Conservation (phyloP, 2,797 vertebrate species). For the Catamblyrhynchus diadema region DNA sequence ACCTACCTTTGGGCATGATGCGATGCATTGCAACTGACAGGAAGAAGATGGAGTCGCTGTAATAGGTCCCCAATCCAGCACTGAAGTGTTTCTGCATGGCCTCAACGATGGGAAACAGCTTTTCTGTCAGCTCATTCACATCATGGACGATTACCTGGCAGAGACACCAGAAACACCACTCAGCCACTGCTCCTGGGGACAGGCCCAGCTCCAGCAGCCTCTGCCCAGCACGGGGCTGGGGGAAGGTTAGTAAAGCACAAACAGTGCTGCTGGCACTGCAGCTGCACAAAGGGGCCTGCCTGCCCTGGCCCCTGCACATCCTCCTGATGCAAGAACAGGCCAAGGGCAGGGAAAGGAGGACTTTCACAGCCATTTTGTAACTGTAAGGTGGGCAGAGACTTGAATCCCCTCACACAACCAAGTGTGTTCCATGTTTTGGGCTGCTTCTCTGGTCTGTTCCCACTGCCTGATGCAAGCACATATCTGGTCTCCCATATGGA, state of each 20-base stretch:
- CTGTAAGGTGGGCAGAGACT: not conserved
- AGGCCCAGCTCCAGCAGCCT: not conserved
- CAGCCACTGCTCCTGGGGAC: fast-evolving
- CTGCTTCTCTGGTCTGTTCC: not conserved
- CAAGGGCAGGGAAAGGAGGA: not conserved
- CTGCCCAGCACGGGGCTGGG: fast-evolving
- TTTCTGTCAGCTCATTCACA: slow-evolving; percentile 84
- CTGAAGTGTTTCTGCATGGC: slow-evolving; percentile 98
- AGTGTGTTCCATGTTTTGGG: not conserved
- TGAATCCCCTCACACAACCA: not conserved
- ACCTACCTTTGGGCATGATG: slow-evolving; percentile 91
- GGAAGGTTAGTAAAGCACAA: not conserved
- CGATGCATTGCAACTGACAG: slow-evolving; percentile 95
- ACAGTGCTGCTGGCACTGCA: not conserved
- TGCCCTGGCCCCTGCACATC: fast-evolving
- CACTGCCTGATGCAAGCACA: not conserved
- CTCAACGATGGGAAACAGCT: slow-evolving; percentile 90
- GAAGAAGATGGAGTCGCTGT: slow-evolving; percentile 97
- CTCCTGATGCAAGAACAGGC: not conserved
- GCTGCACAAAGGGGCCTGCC: not conserved
- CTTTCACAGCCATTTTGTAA: not conserved
- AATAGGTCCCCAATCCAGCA: slow-evolving; percentile 91
- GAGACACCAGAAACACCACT: not conserved
- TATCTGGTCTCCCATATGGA: not conserved
- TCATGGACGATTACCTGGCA: slow-evolving; percentile 90